Conservation (phyloP, 2,113 vertebrate species). For the Sebastes fasciatus region DNA sequence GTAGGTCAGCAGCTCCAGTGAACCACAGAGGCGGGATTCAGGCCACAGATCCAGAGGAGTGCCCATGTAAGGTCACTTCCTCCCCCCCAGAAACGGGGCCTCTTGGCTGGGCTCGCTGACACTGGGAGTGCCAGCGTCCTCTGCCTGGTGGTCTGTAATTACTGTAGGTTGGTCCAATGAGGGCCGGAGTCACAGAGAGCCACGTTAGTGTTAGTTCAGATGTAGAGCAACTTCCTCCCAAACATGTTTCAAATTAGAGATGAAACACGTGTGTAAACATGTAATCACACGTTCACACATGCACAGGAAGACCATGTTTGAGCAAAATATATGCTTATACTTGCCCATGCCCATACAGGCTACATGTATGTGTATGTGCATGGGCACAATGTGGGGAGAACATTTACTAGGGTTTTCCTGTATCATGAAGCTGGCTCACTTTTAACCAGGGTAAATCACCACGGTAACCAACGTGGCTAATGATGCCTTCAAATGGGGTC, state of each 20-base stretch:
- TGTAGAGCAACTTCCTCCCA: constrained; percentile 22
- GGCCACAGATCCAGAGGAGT: constrained; percentile 26
- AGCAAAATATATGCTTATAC: constrained; percentile 7
- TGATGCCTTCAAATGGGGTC: too few species aligned
- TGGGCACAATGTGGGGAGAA: neutral
- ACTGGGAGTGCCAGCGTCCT: constrained; percentile 56
- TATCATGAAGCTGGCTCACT: neutral
- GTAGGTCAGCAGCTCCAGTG: constrained; percentile 31
- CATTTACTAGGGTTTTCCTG: neutral
- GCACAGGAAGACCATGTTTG: constrained; percentile 32
- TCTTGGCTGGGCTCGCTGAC: constrained; percentile 25
- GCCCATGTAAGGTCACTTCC: constrained; percentile 80
- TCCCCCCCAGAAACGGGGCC: constrained; percentile 37
- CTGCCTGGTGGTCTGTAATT: constrained; percentile 75
- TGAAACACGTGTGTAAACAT: constrained; percentile 42
- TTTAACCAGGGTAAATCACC: neutral
- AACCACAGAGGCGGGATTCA: neutral
- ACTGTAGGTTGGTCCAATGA: constrained; percentile 49
- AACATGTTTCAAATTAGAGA: constrained; percentile 64
- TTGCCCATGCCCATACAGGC: neutral
- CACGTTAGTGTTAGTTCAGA: constrained; percentile 48
- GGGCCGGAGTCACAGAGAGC: constrained; percentile 34
- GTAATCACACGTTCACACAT: constrained; percentile 57
- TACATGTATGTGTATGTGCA: neutral
- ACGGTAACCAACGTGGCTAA: neutral